A percentile compares a stretch with the other conserved stretches of the same genome.
These are phyloP conservation scores for Malacosoma neustria DNA, from an alignment of 2,888 invertebrate species.

Conservation along the genomic window DNA sequence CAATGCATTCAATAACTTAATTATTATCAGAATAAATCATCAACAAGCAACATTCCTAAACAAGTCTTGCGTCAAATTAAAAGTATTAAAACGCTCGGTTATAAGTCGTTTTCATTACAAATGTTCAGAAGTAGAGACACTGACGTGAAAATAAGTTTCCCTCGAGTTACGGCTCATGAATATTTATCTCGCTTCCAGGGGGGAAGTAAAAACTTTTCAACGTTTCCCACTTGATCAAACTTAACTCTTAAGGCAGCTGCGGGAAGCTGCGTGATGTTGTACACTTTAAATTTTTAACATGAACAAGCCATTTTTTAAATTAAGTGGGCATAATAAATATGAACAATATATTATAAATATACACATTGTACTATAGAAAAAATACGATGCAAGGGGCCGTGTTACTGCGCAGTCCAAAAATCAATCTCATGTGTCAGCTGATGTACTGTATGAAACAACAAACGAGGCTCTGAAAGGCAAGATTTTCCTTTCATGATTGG, in stretches of 20 bases:
- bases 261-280: conserved; percentile 27
- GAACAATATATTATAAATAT: no score
- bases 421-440: no score
- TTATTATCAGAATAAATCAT: no score
- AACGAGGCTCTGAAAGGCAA: no score
- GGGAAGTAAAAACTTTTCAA: conserved; percentile 60
- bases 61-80: conserved; percentile 24
- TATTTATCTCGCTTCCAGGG: conserved; percentile 63
- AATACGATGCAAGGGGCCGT: no score
- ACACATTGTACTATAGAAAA: no score
- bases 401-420: no score
- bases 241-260: conserved; percentile 47
- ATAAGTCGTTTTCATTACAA: conserved; percentile 58
- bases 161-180: conserved; percentile 64
- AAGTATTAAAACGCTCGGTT: conserved; percentile 49
- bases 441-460: no score
- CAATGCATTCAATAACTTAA: no score
- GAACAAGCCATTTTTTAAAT: conserved; percentile 3
- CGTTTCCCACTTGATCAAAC: conserved; percentile 69
- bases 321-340: no score
- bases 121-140: conserved; percentile 60
- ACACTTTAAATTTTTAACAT: conserved; percentile 21
- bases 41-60: neutral
- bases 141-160: conserved; percentile 68
- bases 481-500: no score